phyloP scores from a whole-genome alignment of 92 coral and sea anemone genomes.

The Paramuricea clavata region DNA sequence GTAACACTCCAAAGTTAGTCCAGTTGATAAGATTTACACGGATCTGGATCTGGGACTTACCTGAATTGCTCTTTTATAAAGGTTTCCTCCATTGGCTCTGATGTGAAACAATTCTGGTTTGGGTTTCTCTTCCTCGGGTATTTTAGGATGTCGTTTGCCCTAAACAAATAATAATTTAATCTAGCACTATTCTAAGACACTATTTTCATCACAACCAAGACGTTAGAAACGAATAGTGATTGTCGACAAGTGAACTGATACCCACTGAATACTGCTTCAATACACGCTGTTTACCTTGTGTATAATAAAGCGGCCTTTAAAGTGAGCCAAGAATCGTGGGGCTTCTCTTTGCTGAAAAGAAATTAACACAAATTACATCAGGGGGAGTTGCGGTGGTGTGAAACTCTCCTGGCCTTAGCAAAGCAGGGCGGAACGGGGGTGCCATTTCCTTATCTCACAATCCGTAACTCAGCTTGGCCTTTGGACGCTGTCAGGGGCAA shows the following conservation, averaged over 20 bases:
- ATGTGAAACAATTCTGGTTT: conserved; percentile 94
- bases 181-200: too few species aligned
- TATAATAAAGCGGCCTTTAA: conserved; percentile 97
- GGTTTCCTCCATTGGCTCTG: conserved; percentile 96
- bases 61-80: conserved; percentile 97
- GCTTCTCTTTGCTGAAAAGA: conserved; percentile 94
- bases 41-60: too few species aligned
- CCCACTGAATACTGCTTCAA: too few species aligned
- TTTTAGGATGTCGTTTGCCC: conserved; percentile 84
- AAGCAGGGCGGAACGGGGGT: too few species aligned
- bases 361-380: not conserved
- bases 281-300: conserved; percentile 81
- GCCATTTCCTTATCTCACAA: too few species aligned
- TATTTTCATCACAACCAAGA: not conserved
- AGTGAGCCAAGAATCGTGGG: conserved; percentile 95
- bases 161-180: conserved; percentile 1
- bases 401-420: too few species aligned
- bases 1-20: too few species aligned
- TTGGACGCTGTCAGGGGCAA: too few species aligned
- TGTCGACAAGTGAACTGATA: too few species aligned
- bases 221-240: not conserved
- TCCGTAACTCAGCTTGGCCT: too few species aligned
- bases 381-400: not conserved
- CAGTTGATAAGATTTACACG: too few species aligned
- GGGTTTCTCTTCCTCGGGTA: conserved; percentile 78